Base-by-base conservation (phyloP, 2,113 vertebrate genomes). In the Pan paniscus region DNA sequence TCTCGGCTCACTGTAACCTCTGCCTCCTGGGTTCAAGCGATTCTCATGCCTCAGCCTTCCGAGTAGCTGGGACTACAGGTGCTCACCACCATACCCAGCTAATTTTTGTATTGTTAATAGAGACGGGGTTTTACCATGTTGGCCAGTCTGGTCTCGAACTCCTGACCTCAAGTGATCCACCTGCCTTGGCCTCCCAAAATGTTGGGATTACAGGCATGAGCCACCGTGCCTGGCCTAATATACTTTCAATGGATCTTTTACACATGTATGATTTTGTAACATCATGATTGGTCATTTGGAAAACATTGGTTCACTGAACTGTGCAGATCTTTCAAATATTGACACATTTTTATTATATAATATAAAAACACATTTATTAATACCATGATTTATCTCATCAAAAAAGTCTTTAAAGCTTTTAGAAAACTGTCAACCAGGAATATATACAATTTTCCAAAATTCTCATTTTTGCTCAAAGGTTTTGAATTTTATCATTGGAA, bases 401-500 rank as follows among this genome's bases (percentile, higher is more conserved):
- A 64, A 30, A 64, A 64, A 64, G 61, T 64, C 27, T 32, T 93
- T 52, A 72, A 12, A 5, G 32, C 61, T 67, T 48, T 92, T 57
- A 20, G 35, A 30, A 72, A 85, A 73, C 7, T 92, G 43, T 64
- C 73, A 85, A 48, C 50, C 55, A 40, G 50, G 59, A 50, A 59
- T 23, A 80, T 57, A n/a, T 82, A 59, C 40, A 91, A 79, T 89
- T 93, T 79, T 89, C 52, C 32, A 84, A 64, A 32, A 32, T 32
- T 64, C 61, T 64, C 5, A 13, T 12, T 64, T 64, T 64, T 32
- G 12, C 61, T 64, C 61, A 64, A 30, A 64, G 38, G 61, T 78
- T 78, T 92, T 89, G n/a, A 72, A 92, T 95, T 89, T 96, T 89
- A 84, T 72, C 76, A 79, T 52, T 89, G 84, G 61, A 89, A 92